Base-by-base conservation (phyloP, 2,113 vertebrate genomes). In the Megaceryle maxima region DNA sequence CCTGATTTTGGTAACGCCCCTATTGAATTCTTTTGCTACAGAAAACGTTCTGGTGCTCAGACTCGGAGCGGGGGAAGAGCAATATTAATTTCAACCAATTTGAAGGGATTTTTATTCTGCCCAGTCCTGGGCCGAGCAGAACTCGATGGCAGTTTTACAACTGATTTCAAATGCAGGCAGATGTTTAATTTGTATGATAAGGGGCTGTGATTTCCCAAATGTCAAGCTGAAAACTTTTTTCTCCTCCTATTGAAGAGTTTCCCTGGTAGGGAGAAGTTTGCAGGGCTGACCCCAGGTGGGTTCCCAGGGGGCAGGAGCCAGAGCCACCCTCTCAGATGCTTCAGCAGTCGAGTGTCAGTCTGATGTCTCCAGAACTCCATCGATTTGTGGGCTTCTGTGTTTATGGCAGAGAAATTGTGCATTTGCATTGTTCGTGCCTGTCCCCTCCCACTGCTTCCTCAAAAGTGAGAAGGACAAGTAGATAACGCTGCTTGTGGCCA, bases 401-500 rank as follows among this genome's bases (percentile, higher is more conserved):
- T 35, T 26, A 43, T 43, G 69, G 67, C n/a, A 12, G 18, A 39
- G 69, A 91, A 29, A 2, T 51, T 7, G 43, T 41, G 75, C 19
- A 2, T 59, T 29, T 26, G 35, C 18, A 33, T 53, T 8, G 1
- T 1, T 9, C 1, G 6, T 43, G 41, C 55, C 78, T 5, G 7
- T 6, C 21, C 87, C 33, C 37, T 55, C 28, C 28, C 62, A 9
- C 70, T 35, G 37, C 64, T 31, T 68, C 46, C 79, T 63, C 19
- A 3, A 1, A 1, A 2, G 12, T 1, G 4, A 26, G 51, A 20
- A 48, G 35, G n/a, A 3, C 31, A 35, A 24, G 51, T 1, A 5
- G 15, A 1, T 20, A 6, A 1, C 2, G 1, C 55, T 35, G 64
- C 6, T 26, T 2, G 22, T 11, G 76, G 1, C 46, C 2, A 6